phyloP scores from a whole-genome alignment of 2,797 vertebrate species.

The Myiotriccus ornatus region DNA sequence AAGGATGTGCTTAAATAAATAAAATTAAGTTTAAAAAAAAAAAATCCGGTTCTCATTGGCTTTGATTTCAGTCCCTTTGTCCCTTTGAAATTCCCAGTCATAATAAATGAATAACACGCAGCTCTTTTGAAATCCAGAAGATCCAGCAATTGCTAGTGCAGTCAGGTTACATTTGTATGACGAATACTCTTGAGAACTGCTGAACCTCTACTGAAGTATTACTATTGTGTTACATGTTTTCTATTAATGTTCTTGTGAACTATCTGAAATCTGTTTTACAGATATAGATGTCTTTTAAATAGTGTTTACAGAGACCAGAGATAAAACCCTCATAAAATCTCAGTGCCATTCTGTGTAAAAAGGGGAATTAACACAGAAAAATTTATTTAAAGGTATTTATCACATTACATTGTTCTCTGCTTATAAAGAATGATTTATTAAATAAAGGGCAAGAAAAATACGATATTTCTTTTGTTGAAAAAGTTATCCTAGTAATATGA shows the following conservation, averaged over 20 bases:
- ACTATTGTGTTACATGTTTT: neutral
- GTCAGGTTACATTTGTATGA: neutral
- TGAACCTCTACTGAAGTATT: neutral
- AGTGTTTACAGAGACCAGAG: neutral
- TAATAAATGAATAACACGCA: neutral
- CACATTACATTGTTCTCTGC: neutral
- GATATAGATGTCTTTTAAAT: neutral
- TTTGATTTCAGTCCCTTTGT: neutral
- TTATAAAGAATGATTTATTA: neutral
- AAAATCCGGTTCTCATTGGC: neutral
- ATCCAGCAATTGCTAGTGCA: neutral
- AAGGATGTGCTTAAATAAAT: neutral
- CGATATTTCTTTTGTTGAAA: neutral
- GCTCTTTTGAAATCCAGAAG: neutral
- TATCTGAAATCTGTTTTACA: neutral
- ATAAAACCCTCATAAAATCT: neutral
- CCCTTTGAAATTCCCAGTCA: neutral
- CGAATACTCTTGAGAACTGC: neutral
- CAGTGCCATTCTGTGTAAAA: neutral
- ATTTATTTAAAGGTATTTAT: neutral
- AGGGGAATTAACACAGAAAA: neutral
- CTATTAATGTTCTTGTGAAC: neutral
- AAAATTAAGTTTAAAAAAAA: neutral
- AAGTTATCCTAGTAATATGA: neutral
- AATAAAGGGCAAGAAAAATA: neutral